These are phyloP conservation scores for Busseola fusca DNA, from an alignment of 2,888 invertebrate genomes.

Conservation along the genomic window DNA sequence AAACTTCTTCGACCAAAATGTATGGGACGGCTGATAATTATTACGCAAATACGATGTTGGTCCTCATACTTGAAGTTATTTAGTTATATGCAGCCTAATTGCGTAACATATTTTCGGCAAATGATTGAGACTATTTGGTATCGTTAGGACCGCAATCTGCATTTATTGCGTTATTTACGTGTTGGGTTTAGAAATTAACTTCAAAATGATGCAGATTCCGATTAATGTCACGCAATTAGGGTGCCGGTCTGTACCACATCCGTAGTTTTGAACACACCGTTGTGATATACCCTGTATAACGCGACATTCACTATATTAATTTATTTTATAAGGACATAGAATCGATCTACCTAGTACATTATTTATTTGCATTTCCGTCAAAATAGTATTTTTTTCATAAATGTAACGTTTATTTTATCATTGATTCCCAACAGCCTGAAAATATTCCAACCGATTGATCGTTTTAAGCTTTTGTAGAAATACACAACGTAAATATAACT, in stretches of 20 bases:
- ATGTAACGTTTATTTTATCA: not conserved
- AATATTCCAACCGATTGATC: not conserved
- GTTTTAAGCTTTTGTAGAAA: not conserved
- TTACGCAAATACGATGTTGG: not conserved
- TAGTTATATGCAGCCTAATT: too few species aligned
- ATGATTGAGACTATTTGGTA: too few species aligned
- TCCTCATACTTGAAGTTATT: not conserved
- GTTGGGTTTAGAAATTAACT: too few species aligned
- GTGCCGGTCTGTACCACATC: not conserved
- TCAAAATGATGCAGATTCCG: too few species aligned
- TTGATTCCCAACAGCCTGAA: not conserved
- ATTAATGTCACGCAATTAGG: too few species aligned
- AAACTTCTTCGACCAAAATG: not conserved
- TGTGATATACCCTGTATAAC: not conserved
- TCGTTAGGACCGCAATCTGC: too few species aligned
- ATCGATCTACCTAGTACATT: not conserved
- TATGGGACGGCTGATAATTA: not conserved
- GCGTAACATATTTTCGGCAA: too few species aligned
- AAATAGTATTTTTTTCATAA: not conserved
- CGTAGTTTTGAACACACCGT: not conserved
- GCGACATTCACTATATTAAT: not conserved
- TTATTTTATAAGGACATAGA: not conserved
- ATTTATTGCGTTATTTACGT: too few species aligned
- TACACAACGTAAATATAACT: not conserved
- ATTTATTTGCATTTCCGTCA: not conserved